Conservation (phyloP, 2,888 invertebrate genomes). For the Nemotelus pantherinus region DNA sequence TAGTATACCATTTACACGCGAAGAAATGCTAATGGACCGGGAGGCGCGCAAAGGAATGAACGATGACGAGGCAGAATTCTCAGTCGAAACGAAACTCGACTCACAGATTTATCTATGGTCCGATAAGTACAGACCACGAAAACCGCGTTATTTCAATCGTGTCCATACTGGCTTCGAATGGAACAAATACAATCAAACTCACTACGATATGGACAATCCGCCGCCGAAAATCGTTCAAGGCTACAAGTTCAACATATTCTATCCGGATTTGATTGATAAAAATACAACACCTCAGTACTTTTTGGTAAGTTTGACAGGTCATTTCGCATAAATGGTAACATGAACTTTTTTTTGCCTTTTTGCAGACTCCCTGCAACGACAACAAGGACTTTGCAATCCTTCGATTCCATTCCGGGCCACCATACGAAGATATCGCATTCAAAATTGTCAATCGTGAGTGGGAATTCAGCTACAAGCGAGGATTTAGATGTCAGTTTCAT, state of each 20-base stretch:
- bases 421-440: slow-evolving; percentile 99
- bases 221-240: slow-evolving; percentile 99
- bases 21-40: slow-evolving; percentile 75
- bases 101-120: slow-evolving; percentile 87
- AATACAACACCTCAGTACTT: slow-evolving; percentile 91
- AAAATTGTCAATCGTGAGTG: slow-evolving; percentile 99
- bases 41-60: slow-evolving; percentile 87
- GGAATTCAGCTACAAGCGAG: slow-evolving; percentile 98
- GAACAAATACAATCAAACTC: slow-evolving; percentile 99
- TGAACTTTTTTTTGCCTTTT: no score
- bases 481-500: slow-evolving; percentile 98
- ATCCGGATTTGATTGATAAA: slow-evolving; percentile 97
- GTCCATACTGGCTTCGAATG: slow-evolving; percentile 98
- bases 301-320: slow-evolving; percentile 69
- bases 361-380: slow-evolving; percentile 87
- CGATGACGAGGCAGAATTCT: slow-evolving; percentile 89
- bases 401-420: slow-evolving; percentile 97
- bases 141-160: slow-evolving; percentile 97
- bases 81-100: slow-evolving; percentile 87
- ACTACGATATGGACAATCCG: slow-evolving; percentile 99
- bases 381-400: slow-evolving; percentile 95
- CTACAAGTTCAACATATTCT: slow-evolving; percentile 99
- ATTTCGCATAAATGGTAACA: background rate
- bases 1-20: slow-evolving; percentile 62
- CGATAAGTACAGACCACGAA: slow-evolving; percentile 96